Evolutionary conservation across 2,797 vertebrate species (phyloP), one percentile per base, ranked within the genome.

Genomic region (Remorina albescens): DNA sequence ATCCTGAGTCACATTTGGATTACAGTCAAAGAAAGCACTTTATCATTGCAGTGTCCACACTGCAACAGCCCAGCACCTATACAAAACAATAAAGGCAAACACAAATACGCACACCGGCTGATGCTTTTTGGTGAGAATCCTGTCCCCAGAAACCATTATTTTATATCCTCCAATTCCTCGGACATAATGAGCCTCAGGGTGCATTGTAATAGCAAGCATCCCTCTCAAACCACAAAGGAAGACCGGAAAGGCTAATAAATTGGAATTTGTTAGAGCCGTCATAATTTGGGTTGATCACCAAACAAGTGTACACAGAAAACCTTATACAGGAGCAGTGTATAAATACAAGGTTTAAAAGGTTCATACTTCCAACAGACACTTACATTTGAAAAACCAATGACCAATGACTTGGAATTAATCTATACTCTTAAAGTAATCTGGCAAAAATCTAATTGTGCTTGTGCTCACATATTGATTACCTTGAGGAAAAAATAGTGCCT

Each of bases 81-180:
- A 73, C 41, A 63, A 70, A 83, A 83, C 8, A 58, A 73, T 78
- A 71, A 50, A 68, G 64, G 46, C 11, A 44, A 3, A 12, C 30
- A n/a, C n/a, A n/a, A n/a, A n/a, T n/a, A 23, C 11, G 2, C 0
- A 69, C 37, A 54, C 34, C 23, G 57, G 34, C 26, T 56, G 61
- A 62, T 58, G 61, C 50, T 76, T 74, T 74, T 61, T 68, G 63
- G 71, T 73, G 59, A 76, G 71, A 76, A 69, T 62, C 2, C 7
- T 41, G 72, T 92, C 90, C 86, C 85, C 46, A 55, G 81, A 89
- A 86, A 85, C 78, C 59, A 91, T 92, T 90, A 91, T 85, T 91
- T 90, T 62, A 86, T 90, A 89, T 90, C 91, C 86, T 89, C 79
- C 71, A 87, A 88, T 86, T 89, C 70, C 76, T 86, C 39, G 73